Evolutionary conservation across 2,888 invertebrate genomes (phyloP), one percentile per base, ranked within the genome.

Genomic region (Drosophila limbata): DNA sequence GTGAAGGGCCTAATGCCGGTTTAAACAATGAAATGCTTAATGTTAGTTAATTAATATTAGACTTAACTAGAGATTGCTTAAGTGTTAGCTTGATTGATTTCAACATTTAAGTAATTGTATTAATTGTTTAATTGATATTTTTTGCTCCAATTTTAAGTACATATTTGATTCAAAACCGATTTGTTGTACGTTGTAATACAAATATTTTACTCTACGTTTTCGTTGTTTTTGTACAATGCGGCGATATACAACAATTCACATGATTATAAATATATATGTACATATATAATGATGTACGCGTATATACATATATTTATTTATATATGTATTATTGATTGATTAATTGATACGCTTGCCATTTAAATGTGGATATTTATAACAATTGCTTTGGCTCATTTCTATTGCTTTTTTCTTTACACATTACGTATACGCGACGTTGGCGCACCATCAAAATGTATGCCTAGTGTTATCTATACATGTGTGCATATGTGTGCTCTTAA

Each of bases 291-390:
- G 48, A 33, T 44, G 35, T 53, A 39, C 42, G 17, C 17, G 28
- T 52, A 19, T 67, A 33, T 57, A 39, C 56, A 42, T 21, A 13
- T 52, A 42, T 45, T 17, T 40, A 15, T 56, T 42, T 33, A 42
- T 69, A 37, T 56, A 35, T 69, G 37, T 56, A 35, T 61, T 77
- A 72, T 74, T 77, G 77, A 75, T 63, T 81, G 64, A 71, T 69
- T 77, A 50, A 67, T 70, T 82, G 68, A 72, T 77, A 75, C 65
- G 53, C 39, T 77, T 65, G 70, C 81, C 70, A 77, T 73, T 77
- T 73, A 63, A 63, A 61, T 66, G 77, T 66, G 56, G 56, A 77
- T 77, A 72, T 73, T 81, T 76, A 81, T 83, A 85, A 85, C 83
- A 76, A 69, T 83, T 66, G 60, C 69, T 69, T 79, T 69, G 76